Evolutionary conservation across 2,888 invertebrate species (phyloP), one percentile per base, ranked within the genome.

Genomic region (Parthenolecanium corni): DNA sequence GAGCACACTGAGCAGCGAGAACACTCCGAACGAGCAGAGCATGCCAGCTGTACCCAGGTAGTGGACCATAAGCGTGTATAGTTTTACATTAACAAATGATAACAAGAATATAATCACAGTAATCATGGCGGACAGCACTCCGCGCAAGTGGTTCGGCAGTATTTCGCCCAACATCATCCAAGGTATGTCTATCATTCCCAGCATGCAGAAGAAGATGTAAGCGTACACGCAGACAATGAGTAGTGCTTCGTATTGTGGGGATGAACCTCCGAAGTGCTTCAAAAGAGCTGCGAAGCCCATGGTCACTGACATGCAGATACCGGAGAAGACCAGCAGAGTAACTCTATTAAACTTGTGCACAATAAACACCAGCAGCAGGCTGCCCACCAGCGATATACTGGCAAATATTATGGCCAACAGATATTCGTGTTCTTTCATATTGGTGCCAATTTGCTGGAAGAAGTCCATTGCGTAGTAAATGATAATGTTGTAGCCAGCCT

Each of bases 151-250:
- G 66, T 83, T 76, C 1, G 85, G 83, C 68, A 84, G 85, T 40
- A 85, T 71, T 70, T 85, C 85, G 1, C 84, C 84, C 0, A 82
- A 83, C 80, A 85, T 81, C 24, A 85, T 81, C 84, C 84, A 85
- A 0, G 85, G 85, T 1, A 85, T 75, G 24, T 85, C 85, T 0
- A 85, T 72, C 71, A 83, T 84, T 0, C 85, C 85, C 1, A 84
- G 77, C 85, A 85, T 85, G 65, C 83, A 83, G 69, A 82, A 82
- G 1, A 81, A 80, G 0, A 85, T 84, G 71, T 85, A 84, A 14
- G 80, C 74, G 23, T 84, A 73, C 0, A 85, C 76, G 67, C 83
- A 83, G 0, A 81, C 74, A 2, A 84, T 70, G 25, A 78, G 78
- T 24, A 54, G 24, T 69, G 75, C 73, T 0, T 74, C 68, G 16